phyloP scores from a whole-genome alignment of 2,888 invertebrate species.

The Microctonus hyperodae region DNA sequence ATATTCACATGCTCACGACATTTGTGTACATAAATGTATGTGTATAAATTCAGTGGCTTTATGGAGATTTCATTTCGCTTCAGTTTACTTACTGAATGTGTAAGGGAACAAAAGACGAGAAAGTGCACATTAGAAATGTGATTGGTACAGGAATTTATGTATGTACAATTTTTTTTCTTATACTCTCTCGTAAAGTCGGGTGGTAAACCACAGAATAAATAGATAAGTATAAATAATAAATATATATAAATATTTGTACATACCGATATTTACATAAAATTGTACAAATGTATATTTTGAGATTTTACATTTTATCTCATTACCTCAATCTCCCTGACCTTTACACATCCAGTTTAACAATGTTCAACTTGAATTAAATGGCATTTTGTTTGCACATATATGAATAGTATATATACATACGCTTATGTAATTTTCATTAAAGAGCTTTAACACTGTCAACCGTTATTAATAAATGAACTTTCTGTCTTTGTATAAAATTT shows the following conservation, averaged over 20 bases:
- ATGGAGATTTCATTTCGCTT: slow-evolving; percentile 31
- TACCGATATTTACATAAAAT: neutral
- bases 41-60: slow-evolving; percentile 18
- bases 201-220: neutral
- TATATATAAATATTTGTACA: no score
- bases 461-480: neutral
- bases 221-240: no score
- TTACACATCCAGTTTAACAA: no score
- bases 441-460: slow-evolving; percentile 6
- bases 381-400: neutral
- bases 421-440: slow-evolving; percentile 20
- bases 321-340: no score
- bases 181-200: neutral
- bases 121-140: slow-evolving; percentile 30
- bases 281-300: neutral
- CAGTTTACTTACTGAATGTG: slow-evolving; percentile 27
- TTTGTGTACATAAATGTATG: neutral
- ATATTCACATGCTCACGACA: neutral
- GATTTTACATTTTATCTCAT: slow-evolving; percentile 4
- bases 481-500: neutral
- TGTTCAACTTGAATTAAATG: slow-evolving; percentile 15
- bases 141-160: slow-evolving; percentile 10
- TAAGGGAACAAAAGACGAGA: slow-evolving; percentile 25
- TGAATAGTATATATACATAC: neutral
- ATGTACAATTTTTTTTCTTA: neutral